phyloP scores from a whole-genome alignment of 2,888 invertebrate species.

The Xiphydria camelus region DNA sequence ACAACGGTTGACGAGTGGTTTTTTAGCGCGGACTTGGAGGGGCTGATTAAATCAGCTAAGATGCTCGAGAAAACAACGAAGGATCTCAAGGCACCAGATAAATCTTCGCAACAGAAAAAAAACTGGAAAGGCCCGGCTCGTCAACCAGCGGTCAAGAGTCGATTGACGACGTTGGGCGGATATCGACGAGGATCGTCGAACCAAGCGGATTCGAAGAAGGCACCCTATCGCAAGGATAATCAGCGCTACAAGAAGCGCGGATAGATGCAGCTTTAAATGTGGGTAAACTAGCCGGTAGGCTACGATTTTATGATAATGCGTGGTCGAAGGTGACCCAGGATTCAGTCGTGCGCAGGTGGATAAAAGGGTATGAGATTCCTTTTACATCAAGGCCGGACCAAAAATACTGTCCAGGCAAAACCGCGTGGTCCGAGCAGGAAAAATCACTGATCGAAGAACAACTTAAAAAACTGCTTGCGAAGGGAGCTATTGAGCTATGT shows the following conservation, averaged over 20 bases:
- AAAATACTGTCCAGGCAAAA: neutral
- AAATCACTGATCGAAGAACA: neutral
- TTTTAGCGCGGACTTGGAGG: conserved; percentile 13
- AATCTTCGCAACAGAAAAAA: conserved; percentile 9
- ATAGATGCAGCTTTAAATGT: no score
- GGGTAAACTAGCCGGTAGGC: neutral
- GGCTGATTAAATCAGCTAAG: conserved; percentile 11
- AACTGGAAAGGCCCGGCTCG: conserved; percentile 12
- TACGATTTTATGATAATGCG: neutral
- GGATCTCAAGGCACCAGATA: conserved; percentile 3
- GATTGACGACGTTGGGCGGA: conserved; percentile 1
- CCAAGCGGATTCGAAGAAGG: neutral
- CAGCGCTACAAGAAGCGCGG: no score
- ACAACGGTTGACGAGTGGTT: conserved; percentile 8
- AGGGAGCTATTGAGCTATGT: neutral
- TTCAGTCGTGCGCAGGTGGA: neutral
- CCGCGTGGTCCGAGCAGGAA: neutral
- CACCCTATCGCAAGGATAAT: neutral
- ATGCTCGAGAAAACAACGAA: conserved; percentile 6
- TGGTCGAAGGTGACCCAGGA: neutral
- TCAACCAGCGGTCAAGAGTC: neutral
- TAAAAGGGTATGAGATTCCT: neutral
- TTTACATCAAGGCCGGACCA: neutral
- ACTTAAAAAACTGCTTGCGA: neutral
- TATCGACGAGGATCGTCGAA: neutral